These are phyloP conservation scores for Pocillopora meandrina DNA, from an alignment of 92 coral and sea anemone genomes.

Conservation along the genomic window DNA sequence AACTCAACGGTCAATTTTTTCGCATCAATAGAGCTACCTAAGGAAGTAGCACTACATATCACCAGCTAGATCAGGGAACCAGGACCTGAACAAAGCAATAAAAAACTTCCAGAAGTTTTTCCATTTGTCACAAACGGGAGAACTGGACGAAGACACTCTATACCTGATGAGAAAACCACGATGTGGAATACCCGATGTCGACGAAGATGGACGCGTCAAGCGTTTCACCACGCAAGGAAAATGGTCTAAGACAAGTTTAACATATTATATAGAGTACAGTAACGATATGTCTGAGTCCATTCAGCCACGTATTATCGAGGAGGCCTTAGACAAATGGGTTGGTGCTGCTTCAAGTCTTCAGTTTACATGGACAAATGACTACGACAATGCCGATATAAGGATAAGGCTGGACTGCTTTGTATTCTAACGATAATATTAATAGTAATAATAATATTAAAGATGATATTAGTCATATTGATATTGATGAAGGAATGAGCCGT, in stretches of 20 bases:
- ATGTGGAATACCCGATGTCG: conserved; percentile 60
- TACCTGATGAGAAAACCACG: conserved; percentile 66
- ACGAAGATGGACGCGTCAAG: neutral
- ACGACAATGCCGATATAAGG: conserved; percentile 42
- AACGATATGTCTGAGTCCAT: conserved; percentile 29
- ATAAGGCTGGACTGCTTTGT: neutral
- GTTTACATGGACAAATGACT: conserved; percentile 43
- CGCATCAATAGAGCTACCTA: conserved; percentile 10
- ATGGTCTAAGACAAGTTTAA: conserved; percentile 52
- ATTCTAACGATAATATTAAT: too few species aligned
- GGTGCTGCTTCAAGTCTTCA: conserved; percentile 53
- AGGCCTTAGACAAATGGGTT: conserved; percentile 61
- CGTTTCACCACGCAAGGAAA: conserved; percentile 21
- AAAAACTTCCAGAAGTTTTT: conserved; percentile 59
- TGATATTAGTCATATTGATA: too few species aligned
- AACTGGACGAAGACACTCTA: conserved; percentile 58
- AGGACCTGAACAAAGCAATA: conserved; percentile 43
- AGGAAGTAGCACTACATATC: conserved; percentile 33
- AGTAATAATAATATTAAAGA: too few species aligned
- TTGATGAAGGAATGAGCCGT: too few species aligned
- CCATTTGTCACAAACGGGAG: conserved; percentile 56
- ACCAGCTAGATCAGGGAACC: conserved; percentile 57
- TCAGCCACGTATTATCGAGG: conserved; percentile 30
- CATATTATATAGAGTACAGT: conserved; percentile 48
- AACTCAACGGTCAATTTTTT: too few species aligned